Evolutionary conservation across 1,140 invertebrate genomes (phyloP).

Genomic region (Meloidogyne exigua): DNA sequence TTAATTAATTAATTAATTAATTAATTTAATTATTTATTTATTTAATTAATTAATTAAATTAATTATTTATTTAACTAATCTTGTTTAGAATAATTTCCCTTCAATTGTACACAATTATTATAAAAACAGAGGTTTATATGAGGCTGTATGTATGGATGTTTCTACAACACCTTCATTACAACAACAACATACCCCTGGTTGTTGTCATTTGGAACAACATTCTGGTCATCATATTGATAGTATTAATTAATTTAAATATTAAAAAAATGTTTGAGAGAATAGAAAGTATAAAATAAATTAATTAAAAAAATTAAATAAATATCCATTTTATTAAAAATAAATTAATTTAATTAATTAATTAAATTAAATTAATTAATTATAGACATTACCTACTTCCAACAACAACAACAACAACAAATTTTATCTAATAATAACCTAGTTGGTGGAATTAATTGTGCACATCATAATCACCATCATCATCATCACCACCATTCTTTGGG

Average conservation of each 20-base stretch:
- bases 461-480: neutral
- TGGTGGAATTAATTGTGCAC: neutral
- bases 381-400: neutral
- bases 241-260: neutral
- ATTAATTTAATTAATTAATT: too few species aligned
- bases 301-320: too few species aligned
- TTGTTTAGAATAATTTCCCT: conserved; percentile 28
- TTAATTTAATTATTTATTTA: neutral
- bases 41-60: too few species aligned
- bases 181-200: conserved; percentile 4
- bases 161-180: neutral
- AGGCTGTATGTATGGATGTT: neutral
- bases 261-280: neutral
- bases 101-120: conserved; percentile 25
- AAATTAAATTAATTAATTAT: too few species aligned
- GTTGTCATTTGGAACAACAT: conserved; percentile 15
- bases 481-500: neutral
- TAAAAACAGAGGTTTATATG: conserved; percentile 31
- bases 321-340: too few species aligned
- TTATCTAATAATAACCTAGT: neutral
- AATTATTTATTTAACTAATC: neutral
- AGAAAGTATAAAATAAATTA: too few species aligned
- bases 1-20: too few species aligned
- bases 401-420: conserved; percentile 12
- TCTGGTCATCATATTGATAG: neutral